phyloP scores from a whole-genome alignment of 2,797 vertebrate genomes.

The Chromis chromis region DNA sequence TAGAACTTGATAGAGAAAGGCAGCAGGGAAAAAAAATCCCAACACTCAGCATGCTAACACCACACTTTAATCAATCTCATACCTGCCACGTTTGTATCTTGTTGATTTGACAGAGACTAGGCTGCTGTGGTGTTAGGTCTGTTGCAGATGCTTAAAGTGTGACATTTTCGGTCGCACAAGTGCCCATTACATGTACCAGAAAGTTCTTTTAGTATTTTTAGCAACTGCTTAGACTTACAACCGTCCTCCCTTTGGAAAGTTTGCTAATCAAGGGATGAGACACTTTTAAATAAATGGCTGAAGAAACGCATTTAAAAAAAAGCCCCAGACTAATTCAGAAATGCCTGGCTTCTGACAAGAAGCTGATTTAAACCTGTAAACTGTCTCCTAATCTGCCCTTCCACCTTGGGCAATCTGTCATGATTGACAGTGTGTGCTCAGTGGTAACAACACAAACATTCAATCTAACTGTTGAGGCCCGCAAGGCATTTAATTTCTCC shows the following conservation, averaged over 20 bases:
- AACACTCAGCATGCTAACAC: constrained; percentile 53
- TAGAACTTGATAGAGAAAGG: constrained; percentile 59
- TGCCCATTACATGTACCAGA: constrained; percentile 1
- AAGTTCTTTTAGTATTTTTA: constrained; percentile 37
- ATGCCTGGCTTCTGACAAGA: constrained; percentile 66
- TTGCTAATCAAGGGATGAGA: constrained; percentile 56
- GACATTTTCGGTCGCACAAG: neutral
- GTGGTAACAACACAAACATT: constrained; percentile 79
- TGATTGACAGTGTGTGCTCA: constrained; percentile 81
- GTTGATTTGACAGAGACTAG: neutral
- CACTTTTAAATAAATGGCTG: constrained; percentile 63
- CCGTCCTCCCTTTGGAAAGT: constrained; percentile 46
- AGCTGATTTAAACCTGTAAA: constrained; percentile 73
- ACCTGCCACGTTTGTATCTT: constrained; percentile 33
- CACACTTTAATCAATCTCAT: constrained; percentile 60
- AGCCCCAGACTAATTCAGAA: constrained; percentile 65
- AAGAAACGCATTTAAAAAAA: constrained; percentile 57
- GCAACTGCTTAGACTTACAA: constrained; percentile 52
- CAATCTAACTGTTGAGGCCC: constrained; percentile 72
- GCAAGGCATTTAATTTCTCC: constrained; percentile 71
- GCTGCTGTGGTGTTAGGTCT: neutral
- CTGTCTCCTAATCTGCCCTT: constrained; percentile 80
- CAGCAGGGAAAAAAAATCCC: constrained; percentile 45
- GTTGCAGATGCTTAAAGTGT: neutral
- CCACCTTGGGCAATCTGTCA: constrained; percentile 75